A percentile compares a stretch with the other conserved stretches of the same genome.
Evolutionary conservation across 2,113 vertebrate genomes (phyloP).

Genomic region (Apistogramma diplotaenia): DNA sequence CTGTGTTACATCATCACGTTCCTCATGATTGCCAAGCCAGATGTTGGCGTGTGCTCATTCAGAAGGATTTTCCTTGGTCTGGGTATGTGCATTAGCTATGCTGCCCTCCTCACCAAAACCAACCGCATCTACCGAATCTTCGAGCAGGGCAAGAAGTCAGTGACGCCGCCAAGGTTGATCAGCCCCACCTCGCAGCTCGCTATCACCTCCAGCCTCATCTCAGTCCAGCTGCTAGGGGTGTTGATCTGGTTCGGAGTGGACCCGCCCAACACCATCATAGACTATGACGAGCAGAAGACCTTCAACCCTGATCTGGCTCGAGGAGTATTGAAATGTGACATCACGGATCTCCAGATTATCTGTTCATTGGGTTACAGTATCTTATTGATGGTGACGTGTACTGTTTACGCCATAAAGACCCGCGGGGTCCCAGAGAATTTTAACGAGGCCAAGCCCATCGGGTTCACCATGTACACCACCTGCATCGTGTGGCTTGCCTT

Average conservation of each 20-base stretch:
- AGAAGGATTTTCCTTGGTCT: slow-evolving; percentile 90
- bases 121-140: slow-evolving; percentile 98
- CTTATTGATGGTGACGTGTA: slow-evolving; percentile 96
- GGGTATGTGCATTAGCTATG: slow-evolving; percentile 97
- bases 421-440: slow-evolving; percentile 97
- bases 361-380: slow-evolving; percentile 97
- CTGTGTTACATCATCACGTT: slow-evolving; percentile 97
- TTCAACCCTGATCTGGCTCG: slow-evolving; percentile 86
- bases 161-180: slow-evolving; percentile 90
- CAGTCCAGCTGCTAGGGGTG: slow-evolving; percentile 91
- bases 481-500: slow-evolving; percentile 98
- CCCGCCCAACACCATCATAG: slow-evolving; percentile 91
- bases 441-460: slow-evolving; percentile 97
- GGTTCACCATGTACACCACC: slow-evolving; percentile 98
- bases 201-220: slow-evolving; percentile 92
- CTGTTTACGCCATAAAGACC: slow-evolving; percentile 98
- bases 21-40: slow-evolving; percentile 94
- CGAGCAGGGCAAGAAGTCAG: slow-evolving; percentile 93
- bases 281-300: slow-evolving; percentile 94
- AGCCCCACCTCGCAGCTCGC: slow-evolving; percentile 94
- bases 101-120: slow-evolving; percentile 93
- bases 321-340: slow-evolving; percentile 95
- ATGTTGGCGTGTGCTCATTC: slow-evolving; percentile 90
- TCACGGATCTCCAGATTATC: slow-evolving; percentile 96
- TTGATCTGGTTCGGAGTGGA: slow-evolving; percentile 94